Evolutionary conservation across 2,888 invertebrate genomes (phyloP), one percentile per base, ranked within the genome.

Genomic region (Xestobium rufovillosum): DNA sequence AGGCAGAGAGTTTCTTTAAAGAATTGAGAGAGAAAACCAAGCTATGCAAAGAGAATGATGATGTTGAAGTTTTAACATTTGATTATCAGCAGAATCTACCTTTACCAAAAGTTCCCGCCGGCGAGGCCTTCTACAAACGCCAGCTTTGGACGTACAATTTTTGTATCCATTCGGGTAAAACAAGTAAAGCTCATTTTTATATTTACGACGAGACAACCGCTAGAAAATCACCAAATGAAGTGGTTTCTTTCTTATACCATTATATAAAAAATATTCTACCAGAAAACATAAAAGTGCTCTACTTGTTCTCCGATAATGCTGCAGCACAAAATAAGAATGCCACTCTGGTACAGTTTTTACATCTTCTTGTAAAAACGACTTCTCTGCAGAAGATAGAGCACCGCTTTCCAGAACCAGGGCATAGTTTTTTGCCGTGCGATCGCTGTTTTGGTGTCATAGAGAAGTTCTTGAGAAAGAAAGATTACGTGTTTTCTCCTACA

Each of bases 121-220:
- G 44, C 16, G 43, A 48, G 11, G 45, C 44, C 1, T 49, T 47
- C 16, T 45, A 44, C 27, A 31, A 35, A 31, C 31, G 42, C 14
- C 46, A 46, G 40, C 34, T 47, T 26, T 50, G 48, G 43, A 26
- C 41, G 14, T 48, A 42, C 29, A 50, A 50, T 27, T 44, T 49
- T 36, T 47, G 47, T 26, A 34, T 51, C 12, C 39, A 42, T 36
- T 45, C 44, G 13, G 44, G 30, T 19, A 50, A 41, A 37, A 41
- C 36, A 16, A 41, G 40, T 26, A 41, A n/a, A n/a, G n/a, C n/a
- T n/a, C n/a, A n/a, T n/a, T n/a, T n/a, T n/a, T n/a, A n/a, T n/a
- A n/a, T n/a, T n/a, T 48, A 44, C 31, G 42, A 46, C 28, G 48
- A 47, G 36, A 34, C 25, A 3, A 34, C 36, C 3, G 28, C 19